phyloP scores from a whole-genome alignment of 2,113 vertebrate species.

The Siniperca knerii region DNA sequence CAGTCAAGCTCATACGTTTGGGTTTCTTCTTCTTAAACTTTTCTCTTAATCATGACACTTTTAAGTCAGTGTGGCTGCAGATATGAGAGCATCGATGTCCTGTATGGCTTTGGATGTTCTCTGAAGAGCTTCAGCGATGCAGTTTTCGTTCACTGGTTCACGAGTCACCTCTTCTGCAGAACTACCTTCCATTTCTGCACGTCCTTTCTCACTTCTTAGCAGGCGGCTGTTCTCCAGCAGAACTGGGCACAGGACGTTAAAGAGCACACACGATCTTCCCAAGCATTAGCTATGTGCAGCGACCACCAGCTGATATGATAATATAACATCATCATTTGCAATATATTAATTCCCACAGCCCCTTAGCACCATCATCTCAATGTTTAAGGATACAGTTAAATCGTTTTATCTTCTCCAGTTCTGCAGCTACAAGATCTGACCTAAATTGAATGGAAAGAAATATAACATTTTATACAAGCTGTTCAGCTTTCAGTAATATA shows the following conservation, averaged over 20 bases:
- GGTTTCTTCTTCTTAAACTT: neutral
- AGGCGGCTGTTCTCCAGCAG: slow-evolving; percentile 76
- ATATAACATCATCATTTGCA: neutral
- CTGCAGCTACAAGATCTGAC: slow-evolving; percentile 75
- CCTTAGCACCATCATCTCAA: neutral
- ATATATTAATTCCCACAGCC: neutral
- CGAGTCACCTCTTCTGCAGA: slow-evolving; percentile 7
- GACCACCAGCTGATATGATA: neutral
- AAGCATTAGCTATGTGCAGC: neutral
- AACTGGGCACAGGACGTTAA: slow-evolving; percentile 73
- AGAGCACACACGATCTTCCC: slow-evolving; percentile 20
- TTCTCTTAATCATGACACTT: neutral
- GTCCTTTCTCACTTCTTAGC: slow-evolving; percentile 19
- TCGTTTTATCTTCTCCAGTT: slow-evolving; percentile 83
- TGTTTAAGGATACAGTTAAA: slow-evolving; percentile 84
- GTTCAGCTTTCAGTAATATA: neutral
- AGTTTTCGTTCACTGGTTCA: slow-evolving; percentile 45
- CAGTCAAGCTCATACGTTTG: neutral
- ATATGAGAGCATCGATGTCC: slow-evolving; percentile 78
- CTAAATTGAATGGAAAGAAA: slow-evolving; percentile 50
- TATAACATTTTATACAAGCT: neutral
- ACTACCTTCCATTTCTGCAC: neutral
- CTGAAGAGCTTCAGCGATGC: slow-evolving; percentile 74
- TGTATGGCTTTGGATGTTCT: slow-evolving; percentile 78
- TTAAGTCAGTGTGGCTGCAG: slow-evolving; percentile 47